Conservation (phyloP, 2,797 vertebrate genomes). For the Hypotaenidia philippensis region DNA sequence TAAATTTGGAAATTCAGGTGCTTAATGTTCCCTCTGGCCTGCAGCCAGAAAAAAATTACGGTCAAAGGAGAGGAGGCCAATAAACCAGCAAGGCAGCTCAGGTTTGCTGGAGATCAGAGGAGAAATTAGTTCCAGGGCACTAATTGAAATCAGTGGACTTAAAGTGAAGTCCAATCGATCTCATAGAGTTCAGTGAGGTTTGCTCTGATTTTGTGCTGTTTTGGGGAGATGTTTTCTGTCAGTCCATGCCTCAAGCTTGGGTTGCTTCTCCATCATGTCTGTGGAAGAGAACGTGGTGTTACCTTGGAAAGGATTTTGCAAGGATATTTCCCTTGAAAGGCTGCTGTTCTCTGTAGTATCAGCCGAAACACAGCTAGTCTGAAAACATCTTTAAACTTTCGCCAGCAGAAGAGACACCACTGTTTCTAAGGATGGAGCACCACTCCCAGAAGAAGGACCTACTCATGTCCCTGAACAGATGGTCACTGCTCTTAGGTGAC, state of each 20-base stretch:
- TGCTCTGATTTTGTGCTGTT: not conserved
- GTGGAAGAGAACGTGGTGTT: not conserved
- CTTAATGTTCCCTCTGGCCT: slow-evolving; percentile 48
- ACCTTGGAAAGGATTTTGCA: not conserved
- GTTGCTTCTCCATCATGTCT: not conserved
- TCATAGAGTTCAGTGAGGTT: not conserved
- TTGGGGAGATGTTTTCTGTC: not conserved
- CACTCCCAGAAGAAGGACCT: not conserved
- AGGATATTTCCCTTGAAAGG: not conserved
- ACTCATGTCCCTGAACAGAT: not conserved
- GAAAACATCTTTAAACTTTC: not conserved
- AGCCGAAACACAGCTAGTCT: not conserved
- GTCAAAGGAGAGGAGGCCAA: slow-evolving; percentile 4
- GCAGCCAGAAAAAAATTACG: not conserved
- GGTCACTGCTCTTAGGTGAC: not conserved
- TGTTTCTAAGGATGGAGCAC: rapidly evolving
- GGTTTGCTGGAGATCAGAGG: not conserved
- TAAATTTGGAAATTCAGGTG: slow-evolving; percentile 58
- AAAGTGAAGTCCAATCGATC: not conserved
- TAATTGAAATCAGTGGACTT: not conserved
- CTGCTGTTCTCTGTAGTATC: not conserved
- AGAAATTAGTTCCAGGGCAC: slow-evolving; percentile 16
- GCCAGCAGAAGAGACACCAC: not conserved
- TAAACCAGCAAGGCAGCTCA: not conserved
- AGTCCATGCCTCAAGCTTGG: not conserved